Conservation (phyloP, 2,797 vertebrate species). For the Arrhamphus sclerolepis region DNA sequence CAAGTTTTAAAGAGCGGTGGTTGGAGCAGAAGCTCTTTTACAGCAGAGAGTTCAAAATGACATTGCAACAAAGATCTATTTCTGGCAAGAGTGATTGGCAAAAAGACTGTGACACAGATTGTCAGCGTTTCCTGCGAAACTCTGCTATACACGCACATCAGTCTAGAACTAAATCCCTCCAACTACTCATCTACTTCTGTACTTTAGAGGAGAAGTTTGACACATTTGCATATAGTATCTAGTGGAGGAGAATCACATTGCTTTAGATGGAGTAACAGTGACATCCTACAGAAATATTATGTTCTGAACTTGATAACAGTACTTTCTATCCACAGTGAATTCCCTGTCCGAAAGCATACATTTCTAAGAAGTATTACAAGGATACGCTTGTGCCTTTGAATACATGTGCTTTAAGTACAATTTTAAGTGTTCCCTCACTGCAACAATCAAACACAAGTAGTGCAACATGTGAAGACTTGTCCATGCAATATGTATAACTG, state of each 20-base stretch:
- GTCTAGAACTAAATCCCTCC: constrained; percentile 29
- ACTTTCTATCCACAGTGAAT: constrained; percentile 42
- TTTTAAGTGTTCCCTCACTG: constrained; percentile 31
- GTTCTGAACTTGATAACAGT: constrained; percentile 22
- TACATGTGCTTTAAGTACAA: constrained; percentile 54
- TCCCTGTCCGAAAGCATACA: constrained; percentile 40
- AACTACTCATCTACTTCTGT: constrained; percentile 39
- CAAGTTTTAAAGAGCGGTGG: constrained; percentile 16
- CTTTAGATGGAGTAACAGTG: constrained; percentile 47
- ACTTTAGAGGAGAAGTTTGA: constrained; percentile 29
- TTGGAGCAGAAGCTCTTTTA: constrained; percentile 49
- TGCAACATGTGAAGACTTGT: constrained; percentile 54
- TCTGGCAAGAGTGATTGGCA: constrained; percentile 46
- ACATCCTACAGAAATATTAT: constrained; percentile 20
- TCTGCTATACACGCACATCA: constrained; percentile 21
- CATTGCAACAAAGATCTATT: constrained; percentile 37
- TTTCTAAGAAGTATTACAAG: constrained; percentile 19
- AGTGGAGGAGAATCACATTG: constrained; percentile 28
- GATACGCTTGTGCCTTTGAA: constrained; percentile 43
- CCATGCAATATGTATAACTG: constrained; percentile 64
- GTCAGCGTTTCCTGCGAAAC: constrained; percentile 22
- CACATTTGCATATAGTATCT: constrained; percentile 57
- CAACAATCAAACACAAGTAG: constrained; percentile 49
- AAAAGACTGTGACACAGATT: constrained; percentile 39
- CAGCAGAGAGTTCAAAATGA: constrained; percentile 43